These are phyloP conservation scores for Neotoxoptera formosana DNA, from an alignment of 1,140 invertebrate genomes.

Conservation along the genomic window DNA sequence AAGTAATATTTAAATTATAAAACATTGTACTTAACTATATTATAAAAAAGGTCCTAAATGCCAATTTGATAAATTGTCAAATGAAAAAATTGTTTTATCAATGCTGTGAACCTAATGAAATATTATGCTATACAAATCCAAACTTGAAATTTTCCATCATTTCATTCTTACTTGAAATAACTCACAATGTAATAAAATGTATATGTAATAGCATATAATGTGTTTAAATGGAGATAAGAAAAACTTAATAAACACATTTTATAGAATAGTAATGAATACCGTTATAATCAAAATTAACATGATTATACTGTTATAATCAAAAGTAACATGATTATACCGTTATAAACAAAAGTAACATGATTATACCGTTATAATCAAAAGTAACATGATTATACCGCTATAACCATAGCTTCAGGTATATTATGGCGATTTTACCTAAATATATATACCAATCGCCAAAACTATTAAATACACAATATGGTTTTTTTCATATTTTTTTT, in stretches of 20 bases:
- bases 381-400: constrained; percentile 27
- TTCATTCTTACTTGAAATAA: constrained; percentile 56
- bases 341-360: constrained; percentile 34
- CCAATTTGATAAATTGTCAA: constrained; percentile 49
- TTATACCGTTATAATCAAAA: constrained; percentile 46
- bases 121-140: constrained; percentile 50
- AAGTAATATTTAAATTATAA: constrained; percentile 49
- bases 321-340: constrained; percentile 21
- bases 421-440: constrained; percentile 40
- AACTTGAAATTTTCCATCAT: constrained; percentile 49
- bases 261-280: constrained; percentile 34
- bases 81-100: constrained; percentile 29
- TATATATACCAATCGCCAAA: constrained; percentile 42
- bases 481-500: constrained; percentile 24
- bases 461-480: constrained; percentile 42
- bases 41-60: constrained; percentile 45
- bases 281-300: constrained; percentile 38
- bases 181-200: constrained; percentile 54
- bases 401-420: constrained; percentile 42
- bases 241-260: constrained; percentile 41
- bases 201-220: constrained; percentile 43
- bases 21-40: constrained; percentile 53
- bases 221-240: constrained; percentile 41
- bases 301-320: constrained; percentile 39
- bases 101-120: constrained; percentile 38